phyloP scores from a whole-genome alignment of 2,113 vertebrate species.

The Scophthalmus maximus region DNA sequence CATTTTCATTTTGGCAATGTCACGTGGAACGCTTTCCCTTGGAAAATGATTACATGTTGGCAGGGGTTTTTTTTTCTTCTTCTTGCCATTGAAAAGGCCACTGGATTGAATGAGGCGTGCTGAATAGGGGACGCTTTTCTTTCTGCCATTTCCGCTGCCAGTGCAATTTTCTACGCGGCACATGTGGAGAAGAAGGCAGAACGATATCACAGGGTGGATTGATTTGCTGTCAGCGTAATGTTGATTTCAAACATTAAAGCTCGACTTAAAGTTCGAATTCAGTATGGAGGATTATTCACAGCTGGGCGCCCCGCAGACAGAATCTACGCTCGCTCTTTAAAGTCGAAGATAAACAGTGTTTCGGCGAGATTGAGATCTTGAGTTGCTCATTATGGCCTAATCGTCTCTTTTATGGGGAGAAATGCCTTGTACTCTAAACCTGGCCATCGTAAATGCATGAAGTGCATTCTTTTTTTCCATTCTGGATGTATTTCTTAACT shows the following conservation, averaged over 20 bases:
- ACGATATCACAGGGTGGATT: conserved; percentile 19
- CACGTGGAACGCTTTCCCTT: conserved; percentile 60
- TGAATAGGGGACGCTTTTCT: conserved; percentile 60
- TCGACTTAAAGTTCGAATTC: conserved; percentile 17
- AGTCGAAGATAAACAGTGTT: background rate
- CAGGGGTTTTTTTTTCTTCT: conserved; percentile 8
- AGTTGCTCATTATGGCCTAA: background rate
- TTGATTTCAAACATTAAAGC: conserved; percentile 30
- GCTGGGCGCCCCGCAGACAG: background rate
- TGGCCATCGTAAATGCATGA: background rate
- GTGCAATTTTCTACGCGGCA: conserved; percentile 48
- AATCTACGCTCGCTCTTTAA: conserved; percentile 2
- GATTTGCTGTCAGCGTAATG: conserved; percentile 32
- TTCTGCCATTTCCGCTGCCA: conserved; percentile 58
- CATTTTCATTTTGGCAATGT: conserved; percentile 74
- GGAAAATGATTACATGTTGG: conserved; percentile 73
- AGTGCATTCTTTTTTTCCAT: background rate
- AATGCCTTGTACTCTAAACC: background rate
- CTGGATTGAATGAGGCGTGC: conserved; percentile 66
- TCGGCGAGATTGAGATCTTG: background rate
- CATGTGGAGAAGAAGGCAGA: conserved; percentile 17
- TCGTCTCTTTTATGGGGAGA: background rate
- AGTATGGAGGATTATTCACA: background rate
- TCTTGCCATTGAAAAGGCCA: conserved; percentile 75
- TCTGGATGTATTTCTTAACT: background rate